phyloP scores from a whole-genome alignment of 2,797 vertebrate species.

The Lepilemur ruficaudatus region DNA sequence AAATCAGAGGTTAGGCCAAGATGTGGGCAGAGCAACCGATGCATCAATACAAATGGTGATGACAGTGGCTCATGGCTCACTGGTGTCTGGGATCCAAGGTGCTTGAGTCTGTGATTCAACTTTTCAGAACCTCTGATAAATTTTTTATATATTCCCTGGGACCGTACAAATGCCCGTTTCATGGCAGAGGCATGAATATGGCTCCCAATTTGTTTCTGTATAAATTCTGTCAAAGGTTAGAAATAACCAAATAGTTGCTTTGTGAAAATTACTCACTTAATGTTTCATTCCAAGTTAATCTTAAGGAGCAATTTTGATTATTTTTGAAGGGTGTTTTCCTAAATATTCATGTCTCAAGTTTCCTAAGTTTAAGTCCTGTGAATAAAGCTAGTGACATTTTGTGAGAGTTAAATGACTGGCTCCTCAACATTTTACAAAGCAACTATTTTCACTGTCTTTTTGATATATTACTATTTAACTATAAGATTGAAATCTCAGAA shows the following conservation, averaged over 20 bases:
- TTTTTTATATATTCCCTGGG: neutral
- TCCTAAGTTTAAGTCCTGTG: conserved; percentile 60
- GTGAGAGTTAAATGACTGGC: conserved; percentile 53
- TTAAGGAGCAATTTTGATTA: conserved; percentile 68
- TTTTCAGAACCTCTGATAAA: neutral
- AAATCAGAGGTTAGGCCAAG: neutral
- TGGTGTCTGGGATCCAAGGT: neutral
- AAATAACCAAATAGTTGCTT: conserved; percentile 45
- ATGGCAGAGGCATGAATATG: neutral
- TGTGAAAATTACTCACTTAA: conserved; percentile 29
- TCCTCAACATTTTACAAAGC: conserved; percentile 69
- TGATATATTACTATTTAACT: conserved; percentile 67
- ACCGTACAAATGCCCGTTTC: neutral
- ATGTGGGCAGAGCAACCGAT: neutral
- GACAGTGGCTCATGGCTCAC: neutral
- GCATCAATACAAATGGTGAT: neutral
- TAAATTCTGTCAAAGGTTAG: neutral
- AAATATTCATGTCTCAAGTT: conserved; percentile 66
- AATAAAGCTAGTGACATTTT: conserved; percentile 67
- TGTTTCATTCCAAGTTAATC: conserved; percentile 75
- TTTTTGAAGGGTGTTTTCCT: conserved; percentile 70
- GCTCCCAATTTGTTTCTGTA: neutral
- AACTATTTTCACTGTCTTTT: conserved; percentile 55
- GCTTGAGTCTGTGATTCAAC: neutral
- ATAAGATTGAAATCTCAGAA: conserved; percentile 74